Evolutionary conservation across 2,888 invertebrate species (phyloP).

Genomic region (Pachydiplax longipennis): DNA sequence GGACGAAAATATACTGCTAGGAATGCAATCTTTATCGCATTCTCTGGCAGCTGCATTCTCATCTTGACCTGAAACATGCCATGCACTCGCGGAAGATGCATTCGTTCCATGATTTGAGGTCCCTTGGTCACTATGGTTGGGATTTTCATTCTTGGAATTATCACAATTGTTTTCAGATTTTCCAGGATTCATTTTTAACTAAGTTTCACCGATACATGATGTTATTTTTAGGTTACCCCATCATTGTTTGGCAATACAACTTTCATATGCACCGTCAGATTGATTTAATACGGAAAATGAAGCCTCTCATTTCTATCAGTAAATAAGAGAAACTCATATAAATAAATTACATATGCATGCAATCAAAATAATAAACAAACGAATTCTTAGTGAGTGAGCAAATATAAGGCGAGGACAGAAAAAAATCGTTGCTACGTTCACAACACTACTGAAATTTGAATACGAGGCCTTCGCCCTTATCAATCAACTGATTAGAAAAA

Average conservation of each 20-base stretch:
- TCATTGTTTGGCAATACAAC: neutral
- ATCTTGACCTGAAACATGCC: conserved; percentile 70
- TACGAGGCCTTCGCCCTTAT: too few relatives aligned
- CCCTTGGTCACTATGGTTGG: neutral
- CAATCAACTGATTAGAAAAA: too few relatives aligned
- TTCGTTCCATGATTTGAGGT: neutral
- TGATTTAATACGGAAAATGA: neutral
- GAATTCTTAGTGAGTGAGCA: neutral
- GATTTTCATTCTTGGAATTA: neutral
- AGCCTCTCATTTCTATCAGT: neutral
- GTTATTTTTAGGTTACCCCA: neutral
- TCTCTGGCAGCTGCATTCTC: conserved; percentile 57
- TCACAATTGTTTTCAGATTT: neutral
- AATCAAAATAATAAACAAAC: neutral
- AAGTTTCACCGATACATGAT: neutral
- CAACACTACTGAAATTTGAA: too few relatives aligned
- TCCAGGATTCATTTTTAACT: neutral
- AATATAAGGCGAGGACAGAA: neutral
- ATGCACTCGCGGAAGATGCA: conserved; percentile 66
- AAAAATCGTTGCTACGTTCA: too few relatives aligned
- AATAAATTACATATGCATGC: neutral
- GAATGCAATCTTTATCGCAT: conserved; percentile 66
- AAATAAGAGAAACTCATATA: neutral
- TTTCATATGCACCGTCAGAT: neutral
- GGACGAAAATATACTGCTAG: conserved; percentile 62